Base-by-base conservation (phyloP, 2,113 vertebrate species). In the Thermophis baileyi region DNA sequence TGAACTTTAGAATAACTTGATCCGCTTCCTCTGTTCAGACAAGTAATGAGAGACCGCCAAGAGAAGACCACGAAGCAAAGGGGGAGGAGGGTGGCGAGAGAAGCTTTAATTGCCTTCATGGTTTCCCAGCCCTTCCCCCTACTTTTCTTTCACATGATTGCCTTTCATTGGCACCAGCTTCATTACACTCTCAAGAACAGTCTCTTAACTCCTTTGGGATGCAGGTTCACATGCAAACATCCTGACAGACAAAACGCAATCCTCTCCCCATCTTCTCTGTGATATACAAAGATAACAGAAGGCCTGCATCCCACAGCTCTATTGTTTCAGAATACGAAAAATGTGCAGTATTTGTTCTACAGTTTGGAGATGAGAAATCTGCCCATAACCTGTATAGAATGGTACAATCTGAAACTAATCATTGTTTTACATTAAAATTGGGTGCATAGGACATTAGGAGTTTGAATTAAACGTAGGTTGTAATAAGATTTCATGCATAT, bases 21-120 rank as follows among this genome's bases (percentile, higher is more conserved):
- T 94, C 92, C 90, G 50, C 40, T 89, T 0, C 6, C 93, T 95
- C 91, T 94, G 89, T 51, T 53, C 22, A 88, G 35, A 74, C 30
- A 74, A 54, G 91, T 40, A 63, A 90, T 0, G 3, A 69, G 8
- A 3, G 16, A 35, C 2, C 24, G 35, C 0, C 3, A 81, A 14
- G 1, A 11, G 40, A 60, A 22, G 40, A 6, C 2, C 18, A 11
- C 0, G 18, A 57, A 40, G 0, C 9, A 30, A 54, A 60, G n/a
- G 44, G 44, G 53, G 50, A 46, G 8, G 50, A 47, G 50, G 40
- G 47, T 60, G 30, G 74, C 18, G 4, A n/a, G 27, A 18, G 74
- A 74, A 86, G 30, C 74, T 35, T 81, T 87, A 86, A 88, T 86
- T 89, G 57, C 27, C 92, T 86, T n/a, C 74, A 85, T 12, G 69